phyloP scores from a whole-genome alignment of 1,140 invertebrate genomes.

The Cecropterus lyciades region DNA sequence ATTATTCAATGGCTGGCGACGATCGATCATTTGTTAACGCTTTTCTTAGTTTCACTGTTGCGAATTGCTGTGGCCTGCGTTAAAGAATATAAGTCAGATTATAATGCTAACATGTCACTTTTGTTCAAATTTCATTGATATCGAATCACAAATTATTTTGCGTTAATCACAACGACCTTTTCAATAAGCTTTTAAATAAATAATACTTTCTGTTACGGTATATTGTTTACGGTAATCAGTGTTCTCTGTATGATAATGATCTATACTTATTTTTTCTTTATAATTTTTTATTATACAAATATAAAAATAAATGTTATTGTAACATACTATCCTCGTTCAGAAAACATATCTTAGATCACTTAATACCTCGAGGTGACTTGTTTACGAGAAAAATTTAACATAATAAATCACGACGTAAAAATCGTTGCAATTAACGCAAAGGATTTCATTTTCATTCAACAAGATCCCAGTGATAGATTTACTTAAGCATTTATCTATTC shows the following conservation, averaged over 20 bases:
- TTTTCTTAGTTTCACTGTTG: slow-evolving; percentile 94
- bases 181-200: too few species aligned
- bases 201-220: too few species aligned
- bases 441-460: slow-evolving; percentile 6
- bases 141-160: slow-evolving; percentile 6
- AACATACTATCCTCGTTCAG: too few species aligned
- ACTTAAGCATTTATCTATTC: slow-evolving; percentile 32
- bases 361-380: too few species aligned
- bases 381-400: too few species aligned
- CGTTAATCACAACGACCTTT: not conserved
- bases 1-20: slow-evolving; percentile 88
- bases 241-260: too few species aligned
- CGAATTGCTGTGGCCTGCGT: slow-evolving; percentile 92
- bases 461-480: slow-evolving; percentile 24
- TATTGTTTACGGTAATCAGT: too few species aligned
- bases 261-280: too few species aligned
- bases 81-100: slow-evolving; percentile 46
- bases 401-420: not conserved
- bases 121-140: not conserved
- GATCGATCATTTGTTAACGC: slow-evolving; percentile 94
- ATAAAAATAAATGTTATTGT: too few species aligned
- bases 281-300: too few species aligned
- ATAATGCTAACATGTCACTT: not conserved
- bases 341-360: too few species aligned
- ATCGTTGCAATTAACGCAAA: slow-evolving; percentile 10